A percentile compares a stretch with the other conserved stretches of the same genome.
Conservation (phyloP, 2,113 vertebrate genomes). For the Sialia sialis region DNA sequence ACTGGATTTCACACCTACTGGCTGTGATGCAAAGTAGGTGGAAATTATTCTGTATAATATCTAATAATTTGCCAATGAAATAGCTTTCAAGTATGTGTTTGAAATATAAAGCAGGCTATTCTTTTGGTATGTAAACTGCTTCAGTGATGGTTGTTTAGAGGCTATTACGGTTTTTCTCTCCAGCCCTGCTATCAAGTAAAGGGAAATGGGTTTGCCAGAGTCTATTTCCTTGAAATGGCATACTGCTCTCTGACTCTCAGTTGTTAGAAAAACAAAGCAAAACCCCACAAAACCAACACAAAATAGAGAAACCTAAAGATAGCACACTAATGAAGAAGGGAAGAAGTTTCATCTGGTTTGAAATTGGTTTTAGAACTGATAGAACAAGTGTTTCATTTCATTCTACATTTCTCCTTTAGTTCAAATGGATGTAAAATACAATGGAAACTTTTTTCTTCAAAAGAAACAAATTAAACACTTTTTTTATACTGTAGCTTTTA, state of each 20-base stretch:
- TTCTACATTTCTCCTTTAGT: not conserved
- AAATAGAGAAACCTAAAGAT: not conserved
- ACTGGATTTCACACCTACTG: slow-evolving; percentile 83
- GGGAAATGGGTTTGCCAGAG: not conserved
- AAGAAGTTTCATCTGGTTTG: not conserved
- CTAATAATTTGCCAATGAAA: not conserved
- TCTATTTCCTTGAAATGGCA: not conserved
- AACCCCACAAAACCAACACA: not conserved
- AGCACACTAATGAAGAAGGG: not conserved
- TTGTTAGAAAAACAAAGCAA: not conserved
- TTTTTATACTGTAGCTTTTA: not conserved
- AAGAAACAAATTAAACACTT: not conserved
- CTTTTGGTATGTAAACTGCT: not conserved
- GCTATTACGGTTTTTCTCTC: not conserved
- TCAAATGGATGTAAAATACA: not conserved
- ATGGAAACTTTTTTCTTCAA: not conserved
- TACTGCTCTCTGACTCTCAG: not conserved
- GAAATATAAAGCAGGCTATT: not conserved
- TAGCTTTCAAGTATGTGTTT: not conserved
- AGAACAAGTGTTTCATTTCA: not conserved
- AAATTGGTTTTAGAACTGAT: not conserved
- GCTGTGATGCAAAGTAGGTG: slow-evolving; percentile 83
- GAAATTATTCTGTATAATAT: not conserved
- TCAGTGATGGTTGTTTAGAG: not conserved
- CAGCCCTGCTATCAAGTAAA: not conserved